Evolutionary conservation across 2,888 invertebrate species (phyloP), one percentile per base, ranked within the genome.

Genomic region (Epirrhoe tristata): DNA sequence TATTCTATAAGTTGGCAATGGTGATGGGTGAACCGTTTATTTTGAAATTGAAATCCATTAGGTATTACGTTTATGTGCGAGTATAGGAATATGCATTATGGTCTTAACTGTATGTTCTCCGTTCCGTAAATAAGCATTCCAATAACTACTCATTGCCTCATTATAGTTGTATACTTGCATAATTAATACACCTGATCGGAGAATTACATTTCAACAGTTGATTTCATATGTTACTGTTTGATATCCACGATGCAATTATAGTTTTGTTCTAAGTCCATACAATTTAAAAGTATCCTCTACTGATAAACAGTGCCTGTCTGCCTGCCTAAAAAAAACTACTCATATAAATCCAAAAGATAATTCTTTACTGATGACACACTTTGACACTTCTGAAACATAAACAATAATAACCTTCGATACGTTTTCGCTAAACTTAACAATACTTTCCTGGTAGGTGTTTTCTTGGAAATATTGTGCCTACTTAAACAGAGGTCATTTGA

Each of bases 121-220:
- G 67, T 67, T 67, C 63, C 66, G 67, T 60, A 66, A 67, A 66
- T 59, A 63, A 60, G 58, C 54, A 61, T 60, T 60, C 36, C 66
- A 66, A 36, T 60, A 63, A 60, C 17, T 59, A 51, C 39, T 46
- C 62, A 63, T 64, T 71, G 63, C 60, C 14, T 60, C 67, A 70
- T 55, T 58, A n/a, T 69, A 55, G 55, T 34, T 51, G 64, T 39
- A 39, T 67, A 61, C 55, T 55, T 61, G 66, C 66, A 65, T 77
- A 76, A 77, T 76, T 71, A 76, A 75, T 78, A 75, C 71, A 73
- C 73, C 62, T 77, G 74, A 75, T 81, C 74, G 70, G 77, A 79
- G 77, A 73, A 80, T 78, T 80, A 76, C 14, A 43, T 43, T 43
- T 2, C 39, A 43, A 43, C 39, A 39, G 12, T 39, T 12, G 39